These are phyloP conservation scores for Spheniscus mendiculus DNA, from an alignment of 2,113 vertebrate genomes.

Conservation along the genomic window DNA sequence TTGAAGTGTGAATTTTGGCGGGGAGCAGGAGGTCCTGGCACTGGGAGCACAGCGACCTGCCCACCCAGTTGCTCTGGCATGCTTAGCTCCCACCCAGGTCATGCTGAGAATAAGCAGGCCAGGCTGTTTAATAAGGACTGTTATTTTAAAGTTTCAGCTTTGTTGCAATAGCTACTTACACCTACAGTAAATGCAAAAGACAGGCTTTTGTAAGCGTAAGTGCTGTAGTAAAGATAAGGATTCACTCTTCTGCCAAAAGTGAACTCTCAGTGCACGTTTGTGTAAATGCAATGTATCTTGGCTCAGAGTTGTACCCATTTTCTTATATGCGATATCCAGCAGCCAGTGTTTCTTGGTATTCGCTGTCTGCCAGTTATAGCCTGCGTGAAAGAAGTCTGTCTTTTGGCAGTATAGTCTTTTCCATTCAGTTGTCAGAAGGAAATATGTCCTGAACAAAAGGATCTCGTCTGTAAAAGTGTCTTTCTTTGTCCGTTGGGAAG, in stretches of 20 bases:
- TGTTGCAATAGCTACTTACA: background rate
- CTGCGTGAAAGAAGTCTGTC: background rate
- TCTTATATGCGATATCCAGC: background rate
- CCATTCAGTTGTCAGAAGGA: background rate
- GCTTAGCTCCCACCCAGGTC: background rate
- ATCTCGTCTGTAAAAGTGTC: background rate
- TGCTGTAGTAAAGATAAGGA: background rate
- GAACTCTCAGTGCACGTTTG: background rate
- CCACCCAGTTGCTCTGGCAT: background rate
- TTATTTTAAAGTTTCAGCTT: background rate
- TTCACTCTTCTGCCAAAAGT: rapidly evolving
- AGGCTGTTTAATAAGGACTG: background rate
- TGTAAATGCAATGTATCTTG: background rate
- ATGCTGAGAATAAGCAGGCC: background rate
- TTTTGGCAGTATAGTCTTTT: too few species aligned
- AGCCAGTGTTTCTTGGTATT: background rate
- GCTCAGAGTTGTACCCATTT: background rate
- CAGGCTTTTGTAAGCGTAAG: background rate
- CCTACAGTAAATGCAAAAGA: background rate
- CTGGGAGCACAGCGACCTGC: background rate
- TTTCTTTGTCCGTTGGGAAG: background rate
- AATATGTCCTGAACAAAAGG: background rate
- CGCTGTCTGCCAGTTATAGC: background rate
- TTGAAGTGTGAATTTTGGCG: too few species aligned
- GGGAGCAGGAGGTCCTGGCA: background rate